A percentile compares a stretch with the other conserved stretches of the same genome.
These are phyloP conservation scores for Euschistus heros DNA, from an alignment of 1,140 invertebrate species.

Conservation along the genomic window DNA sequence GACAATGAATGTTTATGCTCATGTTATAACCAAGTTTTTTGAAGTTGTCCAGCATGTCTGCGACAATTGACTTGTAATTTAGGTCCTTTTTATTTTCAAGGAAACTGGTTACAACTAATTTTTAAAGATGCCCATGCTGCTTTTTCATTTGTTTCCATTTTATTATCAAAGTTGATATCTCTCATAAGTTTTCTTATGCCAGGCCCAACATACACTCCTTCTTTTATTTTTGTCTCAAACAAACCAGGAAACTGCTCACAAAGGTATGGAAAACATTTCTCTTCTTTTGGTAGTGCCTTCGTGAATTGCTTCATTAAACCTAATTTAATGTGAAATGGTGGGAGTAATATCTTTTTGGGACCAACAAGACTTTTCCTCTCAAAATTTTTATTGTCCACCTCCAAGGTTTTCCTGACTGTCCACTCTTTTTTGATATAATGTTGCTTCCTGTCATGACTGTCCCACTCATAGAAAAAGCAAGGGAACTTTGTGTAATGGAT, in stretches of 20 bases:
- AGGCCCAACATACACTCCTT: conserved; percentile 29
- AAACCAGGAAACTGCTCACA: conserved; percentile 21
- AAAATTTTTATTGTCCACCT: background rate
- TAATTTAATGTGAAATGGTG: conserved; percentile 36
- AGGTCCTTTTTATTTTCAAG: no score
- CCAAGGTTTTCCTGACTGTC: background rate
- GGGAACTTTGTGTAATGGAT: background rate
- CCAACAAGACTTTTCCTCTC: conserved; percentile 2
- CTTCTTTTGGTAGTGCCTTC: conserved; percentile 32
- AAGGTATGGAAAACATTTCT: conserved; percentile 24
- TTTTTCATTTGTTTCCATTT: conserved; percentile 22
- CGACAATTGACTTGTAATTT: background rate
- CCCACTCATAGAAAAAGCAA: background rate
- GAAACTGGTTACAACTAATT: no score
- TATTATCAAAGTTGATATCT: conserved; percentile 25
- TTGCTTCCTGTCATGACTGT: background rate
- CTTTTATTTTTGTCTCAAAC: conserved; percentile 18
- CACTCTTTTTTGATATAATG: background rate
- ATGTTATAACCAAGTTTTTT: conserved; percentile 24
- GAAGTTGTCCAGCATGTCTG: background rate
- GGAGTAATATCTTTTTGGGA: conserved; percentile 19
- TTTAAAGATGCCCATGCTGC: conserved; percentile 16
- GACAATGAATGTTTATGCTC: conserved; percentile 35
- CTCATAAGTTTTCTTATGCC: conserved; percentile 31
- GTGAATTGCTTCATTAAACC: conserved; percentile 31